These are phyloP conservation scores for Corbicula japonica DNA, from an alignment of 2,888 invertebrate genomes.

Conservation along the genomic window DNA sequence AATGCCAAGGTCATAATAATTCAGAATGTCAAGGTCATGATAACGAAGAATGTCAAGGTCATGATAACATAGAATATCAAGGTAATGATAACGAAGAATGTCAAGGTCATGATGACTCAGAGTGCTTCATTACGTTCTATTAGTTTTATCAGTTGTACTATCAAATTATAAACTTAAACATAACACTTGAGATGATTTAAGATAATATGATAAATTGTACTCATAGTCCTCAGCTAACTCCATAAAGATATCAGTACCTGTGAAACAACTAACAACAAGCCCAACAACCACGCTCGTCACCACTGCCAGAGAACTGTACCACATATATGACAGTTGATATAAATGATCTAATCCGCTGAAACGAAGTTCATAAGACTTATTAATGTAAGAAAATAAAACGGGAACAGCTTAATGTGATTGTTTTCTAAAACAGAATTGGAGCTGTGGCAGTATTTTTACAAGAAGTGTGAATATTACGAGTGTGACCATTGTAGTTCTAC, in stretches of 20 bases:
- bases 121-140: not conserved
- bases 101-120: not conserved
- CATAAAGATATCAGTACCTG: constrained; percentile 58
- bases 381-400: no score
- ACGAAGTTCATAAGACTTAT: not conserved
- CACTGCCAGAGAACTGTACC: constrained; percentile 73
- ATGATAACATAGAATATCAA: not conserved
- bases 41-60: not conserved
- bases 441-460: no score
- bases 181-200: not conserved
- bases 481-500: no score
- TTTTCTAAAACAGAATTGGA: no score
- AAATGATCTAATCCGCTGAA: constrained; percentile 47
- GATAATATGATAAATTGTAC: no score
- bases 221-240: no score
- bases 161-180: not conserved
- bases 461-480: no score
- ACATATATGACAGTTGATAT: constrained; percentile 74
- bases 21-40: no score
- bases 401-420: no score
- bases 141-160: not conserved
- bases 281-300: constrained; percentile 67
- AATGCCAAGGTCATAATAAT: no score
- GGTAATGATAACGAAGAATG: not conserved
- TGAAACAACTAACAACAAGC: constrained; percentile 68